Evolutionary conservation across 2,113 vertebrate genomes (phyloP).

Genomic region (Loxodonta africana): DNA sequence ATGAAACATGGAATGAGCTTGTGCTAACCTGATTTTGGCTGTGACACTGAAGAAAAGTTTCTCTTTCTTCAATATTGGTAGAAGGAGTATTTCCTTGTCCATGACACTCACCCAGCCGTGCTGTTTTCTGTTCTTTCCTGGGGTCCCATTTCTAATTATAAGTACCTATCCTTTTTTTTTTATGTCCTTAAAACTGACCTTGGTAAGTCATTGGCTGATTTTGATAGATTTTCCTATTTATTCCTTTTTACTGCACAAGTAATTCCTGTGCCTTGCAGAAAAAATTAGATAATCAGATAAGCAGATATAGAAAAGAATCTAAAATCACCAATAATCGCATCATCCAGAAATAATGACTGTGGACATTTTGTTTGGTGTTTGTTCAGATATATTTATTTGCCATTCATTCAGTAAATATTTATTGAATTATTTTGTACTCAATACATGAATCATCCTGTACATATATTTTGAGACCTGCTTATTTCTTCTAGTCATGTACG

Average conservation of each 20-base stretch:
- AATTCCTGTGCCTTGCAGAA: conserved; percentile 21
- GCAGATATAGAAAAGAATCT: conserved; percentile 65
- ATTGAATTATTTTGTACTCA: conserved; percentile 74
- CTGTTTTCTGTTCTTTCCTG: conserved; percentile 17
- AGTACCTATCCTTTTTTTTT: not conserved
- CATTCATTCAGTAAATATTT: conserved; percentile 65
- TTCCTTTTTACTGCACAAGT: conserved; percentile 45
- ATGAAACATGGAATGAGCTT: not conserved
- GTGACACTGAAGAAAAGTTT: conserved; percentile 39
- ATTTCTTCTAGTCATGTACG: conserved; percentile 29
- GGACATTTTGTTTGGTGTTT: conserved; percentile 66
- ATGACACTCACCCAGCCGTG: not conserved
- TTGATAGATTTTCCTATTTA: conserved; percentile 52
- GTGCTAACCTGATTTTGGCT: not conserved
- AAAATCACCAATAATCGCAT: conserved; percentile 67
- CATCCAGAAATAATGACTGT: conserved; percentile 56
- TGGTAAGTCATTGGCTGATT: conserved; percentile 59
- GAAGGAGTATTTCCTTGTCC: conserved; percentile 5
- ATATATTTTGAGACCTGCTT: conserved; percentile 24
- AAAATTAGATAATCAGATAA: conserved; percentile 52
- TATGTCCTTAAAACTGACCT: conserved; percentile 59
- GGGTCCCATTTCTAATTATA: conserved; percentile 45
- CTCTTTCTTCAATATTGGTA: not conserved
- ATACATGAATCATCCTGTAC: not conserved
- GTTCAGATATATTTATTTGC: conserved; percentile 67